phyloP scores from a whole-genome alignment of 2,113 vertebrate genomes.

The Cyanistes caeruleus region DNA sequence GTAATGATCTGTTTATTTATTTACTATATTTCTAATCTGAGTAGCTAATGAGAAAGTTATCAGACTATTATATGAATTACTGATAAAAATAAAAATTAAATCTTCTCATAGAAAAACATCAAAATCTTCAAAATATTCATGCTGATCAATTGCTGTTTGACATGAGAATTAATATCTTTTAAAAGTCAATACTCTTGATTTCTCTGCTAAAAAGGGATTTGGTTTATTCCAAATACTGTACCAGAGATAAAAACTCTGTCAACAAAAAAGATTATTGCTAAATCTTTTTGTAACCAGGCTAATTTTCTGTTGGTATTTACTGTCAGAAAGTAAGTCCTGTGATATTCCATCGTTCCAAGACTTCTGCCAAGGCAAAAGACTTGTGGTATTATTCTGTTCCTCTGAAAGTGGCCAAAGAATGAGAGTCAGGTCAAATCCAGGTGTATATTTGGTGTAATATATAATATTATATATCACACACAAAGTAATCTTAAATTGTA shows the following conservation, averaged over 20 bases:
- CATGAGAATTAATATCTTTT: neutral
- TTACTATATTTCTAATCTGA: neutral
- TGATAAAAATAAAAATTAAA: neutral
- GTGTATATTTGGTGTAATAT: neutral
- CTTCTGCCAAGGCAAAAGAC: neutral
- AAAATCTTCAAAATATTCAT: neutral
- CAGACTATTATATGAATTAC: neutral
- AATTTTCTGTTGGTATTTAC: constrained; percentile 25
- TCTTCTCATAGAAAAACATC: neutral
- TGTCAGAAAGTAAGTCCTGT: neutral
- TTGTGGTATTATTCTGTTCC: neutral
- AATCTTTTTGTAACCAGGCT: neutral
- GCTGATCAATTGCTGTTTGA: neutral
- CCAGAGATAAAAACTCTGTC: neutral
- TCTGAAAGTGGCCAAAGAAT: neutral
- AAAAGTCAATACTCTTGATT: constrained; percentile 2
- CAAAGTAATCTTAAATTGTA: neutral
- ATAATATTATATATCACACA: neutral
- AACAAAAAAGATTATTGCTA: constrained; percentile 1
- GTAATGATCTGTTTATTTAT: neutral
- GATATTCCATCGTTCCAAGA: neutral
- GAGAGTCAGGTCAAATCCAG: neutral
- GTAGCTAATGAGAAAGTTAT: neutral
- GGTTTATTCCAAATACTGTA: constrained; percentile 17
- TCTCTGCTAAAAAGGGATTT: neutral